Conservation (phyloP, 2,797 vertebrate species). For the Hephaestus fuliginosus region DNA sequence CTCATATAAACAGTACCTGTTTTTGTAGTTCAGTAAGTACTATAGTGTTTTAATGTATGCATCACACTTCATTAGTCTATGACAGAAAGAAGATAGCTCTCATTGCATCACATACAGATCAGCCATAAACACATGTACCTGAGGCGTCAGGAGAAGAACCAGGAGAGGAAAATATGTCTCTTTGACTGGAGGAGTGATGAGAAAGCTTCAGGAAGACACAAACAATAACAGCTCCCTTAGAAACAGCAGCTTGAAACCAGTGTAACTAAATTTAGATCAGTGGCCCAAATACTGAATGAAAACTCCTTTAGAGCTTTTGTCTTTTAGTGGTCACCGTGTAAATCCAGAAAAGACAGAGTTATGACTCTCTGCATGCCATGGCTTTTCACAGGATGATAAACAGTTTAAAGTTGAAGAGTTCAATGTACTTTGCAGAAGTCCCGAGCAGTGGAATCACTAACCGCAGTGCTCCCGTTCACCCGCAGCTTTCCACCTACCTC, state of each 20-base stretch:
- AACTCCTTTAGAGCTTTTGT: slow-evolving; percentile 9
- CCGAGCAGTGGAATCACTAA: slow-evolving; percentile 52
- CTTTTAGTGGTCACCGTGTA: slow-evolving; percentile 20
- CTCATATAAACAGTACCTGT: neutral
- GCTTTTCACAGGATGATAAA: slow-evolving; percentile 62
- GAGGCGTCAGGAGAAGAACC: slow-evolving; percentile 56
- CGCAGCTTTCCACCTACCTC: slow-evolving; percentile 78
- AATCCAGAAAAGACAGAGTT: slow-evolving; percentile 30
- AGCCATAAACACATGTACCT: slow-evolving; percentile 67
- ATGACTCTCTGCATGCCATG: slow-evolving; percentile 15
- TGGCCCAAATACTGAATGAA: slow-evolving; percentile 6
- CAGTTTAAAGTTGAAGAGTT: slow-evolving; percentile 79
- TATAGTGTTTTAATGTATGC: neutral
- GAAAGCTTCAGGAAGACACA: slow-evolving; percentile 63
- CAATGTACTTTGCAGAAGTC: slow-evolving; percentile 80
- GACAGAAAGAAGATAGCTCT: neutral
- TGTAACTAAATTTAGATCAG: slow-evolving; percentile 19
- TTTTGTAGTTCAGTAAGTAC: neutral
- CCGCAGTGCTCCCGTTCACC: slow-evolving; percentile 54
- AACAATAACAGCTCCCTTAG: slow-evolving; percentile 10
- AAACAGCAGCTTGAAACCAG: slow-evolving; percentile 12
- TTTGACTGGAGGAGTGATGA: slow-evolving; percentile 62
- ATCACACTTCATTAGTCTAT: neutral
- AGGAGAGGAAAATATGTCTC: slow-evolving; percentile 60
- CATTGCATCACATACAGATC: neutral